Evolutionary conservation across 92 coral and sea anemone species (phyloP), one percentile per base, ranked within the genome.

Genomic region (Metridium senile): DNA sequence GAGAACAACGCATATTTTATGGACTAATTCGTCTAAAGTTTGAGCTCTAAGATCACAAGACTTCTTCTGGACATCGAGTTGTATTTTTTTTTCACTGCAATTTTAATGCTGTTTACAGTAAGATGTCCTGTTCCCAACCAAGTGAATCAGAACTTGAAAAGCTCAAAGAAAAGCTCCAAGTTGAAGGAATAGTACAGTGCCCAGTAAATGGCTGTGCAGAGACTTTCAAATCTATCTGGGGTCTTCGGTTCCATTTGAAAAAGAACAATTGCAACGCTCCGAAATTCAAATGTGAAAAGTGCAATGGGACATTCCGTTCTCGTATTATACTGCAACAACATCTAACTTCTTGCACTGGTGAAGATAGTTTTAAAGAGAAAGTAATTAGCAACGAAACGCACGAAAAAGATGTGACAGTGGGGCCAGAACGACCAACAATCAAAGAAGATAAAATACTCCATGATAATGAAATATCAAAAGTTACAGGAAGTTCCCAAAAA

Each of bases 191-290:
- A 16, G 79, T 89, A 16, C 26, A 51, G 3, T 91, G 97, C 49
- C 97, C 97, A 11, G 26, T 33, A 0, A 63, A 56, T 30, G 86
- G 80, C 23, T 91, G 97, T 61, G 18, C 47, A 29, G 81, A 82
- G 52, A 90, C 84, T 71, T 91, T 91, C 87, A 91, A 80, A 20
- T 91, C 97, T 32, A 72, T 91, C 2, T 89, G 93, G 91, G 93
- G 97, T 2, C 69, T 91, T 47, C 89, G 86, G 31, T 89, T 85
- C 39, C 97, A 91, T 61, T 57, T 91, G 51, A 84, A 82, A 29
- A 87, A 76, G 23, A 73, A 85, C n/a, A 75, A 33, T 30, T 81
- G 85, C 46, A 58, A 77, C 18, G 39, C 39, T 0, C 58, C 78
- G 2, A 82, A 74, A 59, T 91, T 91, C 63, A 85, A 86, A 23